Evolutionary conservation across 2,113 vertebrate genomes (phyloP), one percentile per base, ranked within the genome.

Genomic region (Pteropus alecto): DNA sequence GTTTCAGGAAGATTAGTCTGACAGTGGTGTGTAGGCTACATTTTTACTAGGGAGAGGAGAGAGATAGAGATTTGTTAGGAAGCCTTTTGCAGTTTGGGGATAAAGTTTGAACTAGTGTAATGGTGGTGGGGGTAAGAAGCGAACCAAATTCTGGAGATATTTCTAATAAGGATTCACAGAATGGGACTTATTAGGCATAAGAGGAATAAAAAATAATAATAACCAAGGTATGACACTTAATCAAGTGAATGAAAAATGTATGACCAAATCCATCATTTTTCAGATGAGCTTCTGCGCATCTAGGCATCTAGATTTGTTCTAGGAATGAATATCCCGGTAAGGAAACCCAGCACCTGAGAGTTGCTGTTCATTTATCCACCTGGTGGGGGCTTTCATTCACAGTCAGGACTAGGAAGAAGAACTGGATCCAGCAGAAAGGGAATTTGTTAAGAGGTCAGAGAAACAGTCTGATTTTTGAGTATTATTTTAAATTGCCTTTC

Each of bases 131-230:
- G 43, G 56, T 83, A 83, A 92, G 68, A 89, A 83, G 74, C 82
- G 60, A 58, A n/a, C 56, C n/a, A 76, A 19, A 43, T 84, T 76
- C 18, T 24, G 87, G 46, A 63, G 19, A 74, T 46, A 13, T 61
- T 83, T 90, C 65, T 92, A 56, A 61, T 35, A 93, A 95, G 13
- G 21, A 63, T 68, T 86, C 41, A 54, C 46, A 89, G 26, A 67
- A 48, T 90, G 26, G 2, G 26, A 68, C 30, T 7, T 82, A 60
- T 0, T 48, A 54, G 22, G 5, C 7, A 30, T 7, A 14, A 24
- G 22, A 84, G 11, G 35, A 81, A 46, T n/a, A 15, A 76, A 76
- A 87, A 92, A 61, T 3, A 61, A 61, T 14, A 48, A 7, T 43
- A 26, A 22, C 38, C 1, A 3, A 14, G 18, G 33, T 79, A 1